Evolutionary conservation across 30 jellyfish, hydroid and myxozoan species (phyloP), one percentile per base, ranked within the genome.

Genomic region (Catostylus mosaicus): DNA sequence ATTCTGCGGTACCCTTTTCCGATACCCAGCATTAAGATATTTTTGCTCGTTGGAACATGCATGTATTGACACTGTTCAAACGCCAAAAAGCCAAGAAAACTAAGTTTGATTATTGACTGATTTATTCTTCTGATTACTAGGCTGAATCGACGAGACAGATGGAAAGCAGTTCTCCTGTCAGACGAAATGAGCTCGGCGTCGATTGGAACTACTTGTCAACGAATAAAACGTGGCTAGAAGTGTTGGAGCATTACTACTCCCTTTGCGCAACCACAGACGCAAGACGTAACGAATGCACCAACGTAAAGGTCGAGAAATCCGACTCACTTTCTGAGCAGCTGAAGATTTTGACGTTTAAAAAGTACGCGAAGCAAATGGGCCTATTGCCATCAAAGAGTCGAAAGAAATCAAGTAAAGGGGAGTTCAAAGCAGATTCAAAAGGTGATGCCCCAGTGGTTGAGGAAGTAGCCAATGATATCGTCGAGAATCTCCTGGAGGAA

Each of bases 221-320:
- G 14, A 96, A 93, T 56, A 93, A 82, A 83, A 85, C 92, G 22
- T 93, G 98, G 98, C 77, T 87, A 48, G 87, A 67, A 65, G 95
- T 87, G 12, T 40, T 93, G 30, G 96, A 93, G 51, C 88, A 93
- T 82, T 93, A 86, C 50, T 93, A 77, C 51, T 93, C 98, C 12
- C 73, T 83, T n/a, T 93, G 96, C 57, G 80, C 97, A 9, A 93
- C 98, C n/a, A 80, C 84, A 2, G 80, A 62, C n/a, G 77, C 82
- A 10, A 47, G 95, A 34, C 64, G 52, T 59, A 66, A 80, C 1
- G 80, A 84, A 74, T 84, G 96, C 71, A 65, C 85, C 29, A 79
- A 84, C 8, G 19, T 84, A 16, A 91, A 85, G 61, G 45, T 85
- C 24, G 94, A 77, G 29, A 76, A 60, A 37, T 50, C 77, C 3